Evolutionary conservation across 64 coral and sea anemone genomes (phyloP).

Genomic region (Dendrophyllia cribrosa): DNA sequence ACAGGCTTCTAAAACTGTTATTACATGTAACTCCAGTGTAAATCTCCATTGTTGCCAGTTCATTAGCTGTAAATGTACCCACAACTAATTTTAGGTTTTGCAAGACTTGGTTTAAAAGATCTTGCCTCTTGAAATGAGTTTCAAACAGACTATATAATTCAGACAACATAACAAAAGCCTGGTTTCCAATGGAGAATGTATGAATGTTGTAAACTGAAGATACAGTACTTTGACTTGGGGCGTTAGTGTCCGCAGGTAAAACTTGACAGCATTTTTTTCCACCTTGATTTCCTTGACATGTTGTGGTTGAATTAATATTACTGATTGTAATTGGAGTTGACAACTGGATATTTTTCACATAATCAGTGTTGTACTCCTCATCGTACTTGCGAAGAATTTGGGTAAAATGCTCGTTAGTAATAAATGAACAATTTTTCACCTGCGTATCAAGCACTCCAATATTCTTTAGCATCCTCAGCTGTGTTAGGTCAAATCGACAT

Average conservation of each 20-base stretch:
- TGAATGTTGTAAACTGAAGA: slow-evolving; percentile 1
- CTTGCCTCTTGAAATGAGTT: slow-evolving; percentile 40
- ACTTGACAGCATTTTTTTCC: background rate
- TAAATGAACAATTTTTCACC: slow-evolving; percentile 80
- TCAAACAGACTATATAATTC: slow-evolving; percentile 67
- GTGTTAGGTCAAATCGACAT: slow-evolving; percentile 46
- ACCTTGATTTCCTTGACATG: background rate
- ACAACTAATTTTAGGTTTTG: background rate
- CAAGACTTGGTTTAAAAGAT: slow-evolving; percentile 46
- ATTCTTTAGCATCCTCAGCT: slow-evolving; percentile 64
- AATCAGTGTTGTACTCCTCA: background rate
- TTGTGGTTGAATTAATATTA: background rate
- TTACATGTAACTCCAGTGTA: slow-evolving; percentile 7
- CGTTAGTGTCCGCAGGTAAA: background rate
- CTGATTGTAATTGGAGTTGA: background rate
- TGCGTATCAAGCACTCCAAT: slow-evolving; percentile 43
- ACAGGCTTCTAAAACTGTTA: slow-evolving; percentile 24
- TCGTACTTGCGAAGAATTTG: slow-evolving; percentile 58
- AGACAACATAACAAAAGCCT: slow-evolving; percentile 63
- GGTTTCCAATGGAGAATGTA: slow-evolving; percentile 49
- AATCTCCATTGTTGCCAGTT: slow-evolving; percentile 58
- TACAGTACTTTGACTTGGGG: no score
- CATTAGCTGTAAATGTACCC: background rate
- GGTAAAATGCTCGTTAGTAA: slow-evolving; percentile 36
- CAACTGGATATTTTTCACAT: background rate